These are phyloP conservation scores for Athripsodes cinereus DNA, from an alignment of 2,888 invertebrate species.

Conservation along the genomic window DNA sequence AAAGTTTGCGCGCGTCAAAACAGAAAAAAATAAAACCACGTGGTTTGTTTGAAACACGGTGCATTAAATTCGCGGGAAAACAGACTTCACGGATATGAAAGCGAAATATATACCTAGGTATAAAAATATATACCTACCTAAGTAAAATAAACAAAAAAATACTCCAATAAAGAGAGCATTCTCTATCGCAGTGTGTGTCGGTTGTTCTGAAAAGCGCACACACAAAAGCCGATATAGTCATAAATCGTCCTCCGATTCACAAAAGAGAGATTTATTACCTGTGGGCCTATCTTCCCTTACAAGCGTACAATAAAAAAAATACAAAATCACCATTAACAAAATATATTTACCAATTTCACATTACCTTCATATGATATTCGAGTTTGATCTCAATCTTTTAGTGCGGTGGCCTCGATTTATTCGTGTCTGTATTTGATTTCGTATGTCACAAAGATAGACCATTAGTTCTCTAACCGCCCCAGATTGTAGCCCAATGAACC, in stretches of 20 bases:
- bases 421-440: neutral
- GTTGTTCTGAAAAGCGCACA: constrained; percentile 7
- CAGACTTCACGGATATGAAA: neutral
- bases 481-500: constrained; percentile 26
- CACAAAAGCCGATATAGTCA: constrained; percentile 12
- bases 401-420: constrained; percentile 7
- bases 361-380: neutral
- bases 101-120: neutral
- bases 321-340: neutral
- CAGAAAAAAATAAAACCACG: constrained; percentile 6
- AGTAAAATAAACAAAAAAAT: neutral
- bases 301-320: neutral
- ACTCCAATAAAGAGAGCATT: constrained; percentile 2
- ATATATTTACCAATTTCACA: neutral
- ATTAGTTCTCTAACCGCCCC: constrained; percentile 18
- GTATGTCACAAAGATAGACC: constrained; percentile 6
- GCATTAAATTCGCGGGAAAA: constrained; percentile 3
- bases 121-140: neutral
- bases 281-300: constrained; percentile 15
- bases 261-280: constrained; percentile 25
- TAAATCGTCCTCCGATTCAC: constrained; percentile 19
- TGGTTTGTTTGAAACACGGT: constrained; percentile 8
- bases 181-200: neutral
- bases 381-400: neutral
- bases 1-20: too few species aligned